Evolutionary conservation across 1,140 invertebrate genomes (phyloP), one percentile per base, ranked within the genome.

Genomic region (Protaetia brevitarsis): DNA sequence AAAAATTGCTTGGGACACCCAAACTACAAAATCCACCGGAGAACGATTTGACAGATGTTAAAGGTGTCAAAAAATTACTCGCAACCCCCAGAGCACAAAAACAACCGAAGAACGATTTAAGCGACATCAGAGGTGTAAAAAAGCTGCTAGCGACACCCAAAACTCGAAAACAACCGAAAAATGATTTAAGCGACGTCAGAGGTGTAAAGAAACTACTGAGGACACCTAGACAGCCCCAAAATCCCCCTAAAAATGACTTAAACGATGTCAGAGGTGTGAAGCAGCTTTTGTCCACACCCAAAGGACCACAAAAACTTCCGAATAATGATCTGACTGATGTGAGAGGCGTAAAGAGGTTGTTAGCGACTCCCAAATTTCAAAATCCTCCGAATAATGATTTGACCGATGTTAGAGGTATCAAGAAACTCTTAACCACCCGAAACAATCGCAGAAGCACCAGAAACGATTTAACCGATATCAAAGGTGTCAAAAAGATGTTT

Each of bases 381-480:
- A n/a, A n/a, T n/a, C n/a, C n/a, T n/a, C n/a, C 82, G 0, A 75
- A 72, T 28, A 80, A 84, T 70, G 80, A 83, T 69, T 69, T 83
- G 28, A 71, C 70, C 1, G 70, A 78, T 30, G 73, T 82, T n/a
- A n/a, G n/a, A n/a, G n/a, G n/a, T 2, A 73, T 75, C 36, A 51
- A 23, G n/a, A 62, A 26, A 27, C 34, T 71, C n/a, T n/a, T 71
- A 16, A 56, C 8, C 30, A 67, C 69, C 45, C 41, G 26, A 68
- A 57, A 67, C n/a, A 27, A 30, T n/a, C n/a, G n/a, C n/a, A n/a
- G n/a, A n/a, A n/a, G n/a, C n/a, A n/a, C n/a, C n/a, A n/a, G n/a
- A 68, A 63, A 0, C 70, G 71, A n/a, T 78, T 75, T 0, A 80
- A 65, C 64, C 7, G 51, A 37, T 70, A 68, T 2, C 72, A 73